These are phyloP conservation scores for Petroica traversi DNA, from an alignment of 2,113 vertebrate genomes.

Conservation along the genomic window DNA sequence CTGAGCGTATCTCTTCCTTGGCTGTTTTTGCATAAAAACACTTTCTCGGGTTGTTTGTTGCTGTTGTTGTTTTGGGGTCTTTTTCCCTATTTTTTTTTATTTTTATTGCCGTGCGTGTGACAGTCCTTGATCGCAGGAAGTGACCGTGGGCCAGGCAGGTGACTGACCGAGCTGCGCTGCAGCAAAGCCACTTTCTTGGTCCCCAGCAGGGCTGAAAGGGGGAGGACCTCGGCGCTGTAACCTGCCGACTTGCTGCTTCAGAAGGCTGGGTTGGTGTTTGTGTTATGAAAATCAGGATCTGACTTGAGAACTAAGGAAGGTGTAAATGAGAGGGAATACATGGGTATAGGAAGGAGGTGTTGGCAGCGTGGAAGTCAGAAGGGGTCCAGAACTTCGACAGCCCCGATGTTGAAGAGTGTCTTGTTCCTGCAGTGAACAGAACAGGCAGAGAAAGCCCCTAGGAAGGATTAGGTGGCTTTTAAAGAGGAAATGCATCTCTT, in stretches of 20 bases:
- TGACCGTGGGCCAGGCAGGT: neutral
- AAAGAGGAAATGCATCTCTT: neutral
- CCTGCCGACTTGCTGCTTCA: neutral
- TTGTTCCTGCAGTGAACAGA: neutral
- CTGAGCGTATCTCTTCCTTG: too few species aligned
- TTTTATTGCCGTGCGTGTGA: fast-evolving
- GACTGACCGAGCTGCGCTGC: neutral
- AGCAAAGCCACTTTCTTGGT: neutral
- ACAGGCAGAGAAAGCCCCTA: neutral
- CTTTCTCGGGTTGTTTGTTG: too few species aligned
- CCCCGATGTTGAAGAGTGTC: neutral
- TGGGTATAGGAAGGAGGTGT: neutral
- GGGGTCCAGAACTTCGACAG: neutral
- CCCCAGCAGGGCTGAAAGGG: neutral
- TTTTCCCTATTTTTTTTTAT: too few species aligned
- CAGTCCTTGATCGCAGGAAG: neutral
- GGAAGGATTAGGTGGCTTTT: neutral
- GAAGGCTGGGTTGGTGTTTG: fast-evolving
- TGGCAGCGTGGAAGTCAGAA: neutral
- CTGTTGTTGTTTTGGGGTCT: too few species aligned
- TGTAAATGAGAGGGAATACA: fast-evolving
- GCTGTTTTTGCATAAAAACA: neutral
- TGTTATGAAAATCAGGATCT: fast-evolving
- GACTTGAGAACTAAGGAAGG: neutral
- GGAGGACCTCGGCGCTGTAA: neutral